phyloP scores from a whole-genome alignment of 2,888 invertebrate genomes.

The Branchellion lobata region DNA sequence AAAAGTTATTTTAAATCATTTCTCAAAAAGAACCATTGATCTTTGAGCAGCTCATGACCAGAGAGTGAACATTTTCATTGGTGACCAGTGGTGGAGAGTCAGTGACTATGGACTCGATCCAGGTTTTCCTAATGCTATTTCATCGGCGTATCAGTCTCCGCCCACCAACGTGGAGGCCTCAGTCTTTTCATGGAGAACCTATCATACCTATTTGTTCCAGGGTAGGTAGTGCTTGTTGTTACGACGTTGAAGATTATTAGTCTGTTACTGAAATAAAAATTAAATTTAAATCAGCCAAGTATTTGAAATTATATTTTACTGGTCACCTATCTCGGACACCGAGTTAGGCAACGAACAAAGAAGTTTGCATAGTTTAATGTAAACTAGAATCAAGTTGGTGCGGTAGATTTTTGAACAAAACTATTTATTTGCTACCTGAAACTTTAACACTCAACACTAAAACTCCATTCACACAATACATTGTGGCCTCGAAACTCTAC shows the following conservation, averaged over 20 bases:
- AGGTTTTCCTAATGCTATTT: constrained; percentile 54
- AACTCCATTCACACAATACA: too few relatives aligned
- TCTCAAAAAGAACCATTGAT: too few relatives aligned
- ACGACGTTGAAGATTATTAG: neutral
- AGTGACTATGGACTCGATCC: constrained; percentile 53
- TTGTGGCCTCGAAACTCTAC: too few relatives aligned
- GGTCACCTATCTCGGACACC: too few relatives aligned
- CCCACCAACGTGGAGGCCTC: constrained; percentile 56
- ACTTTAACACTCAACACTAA: too few relatives aligned
- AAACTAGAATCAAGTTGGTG: too few relatives aligned
- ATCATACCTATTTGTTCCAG: constrained; percentile 58
- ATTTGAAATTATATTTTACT: too few relatives aligned
- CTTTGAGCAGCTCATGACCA: constrained; percentile 48
- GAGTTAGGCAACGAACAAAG: too few relatives aligned
- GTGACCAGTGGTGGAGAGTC: constrained; percentile 49
- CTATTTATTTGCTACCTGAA: too few relatives aligned
- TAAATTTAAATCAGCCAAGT: neutral
- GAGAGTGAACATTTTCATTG: constrained; percentile 49
- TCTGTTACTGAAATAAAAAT: neutral
- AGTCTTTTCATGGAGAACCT: constrained; percentile 55
- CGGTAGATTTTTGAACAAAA: too few relatives aligned
- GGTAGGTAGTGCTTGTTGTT: constrained; percentile 50
- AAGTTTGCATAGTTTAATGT: too few relatives aligned
- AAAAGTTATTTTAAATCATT: neutral
- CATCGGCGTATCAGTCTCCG: constrained; percentile 54